These are phyloP conservation scores for Apodemia duryi DNA, from an alignment of 2,888 invertebrate species.

Conservation along the genomic window DNA sequence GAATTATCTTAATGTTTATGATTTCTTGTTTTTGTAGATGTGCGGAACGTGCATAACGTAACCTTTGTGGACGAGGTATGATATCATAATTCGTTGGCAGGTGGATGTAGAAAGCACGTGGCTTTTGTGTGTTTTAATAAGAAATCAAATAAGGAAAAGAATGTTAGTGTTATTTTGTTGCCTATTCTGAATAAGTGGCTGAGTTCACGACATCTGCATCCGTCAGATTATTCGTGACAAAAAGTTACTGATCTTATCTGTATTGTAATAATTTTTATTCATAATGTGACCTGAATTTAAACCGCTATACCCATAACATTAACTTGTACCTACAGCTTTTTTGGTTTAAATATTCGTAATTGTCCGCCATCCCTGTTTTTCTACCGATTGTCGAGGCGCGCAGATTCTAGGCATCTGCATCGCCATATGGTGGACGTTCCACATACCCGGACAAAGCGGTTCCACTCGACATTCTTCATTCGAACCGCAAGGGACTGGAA, in stretches of 20 bases:
- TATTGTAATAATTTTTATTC: not conserved
- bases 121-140: slow-evolving; percentile 28
- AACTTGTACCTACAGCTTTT: too few species aligned
- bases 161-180: slow-evolving; percentile 26
- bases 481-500: too few species aligned
- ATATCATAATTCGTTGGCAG: slow-evolving; percentile 36
- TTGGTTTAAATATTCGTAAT: too few species aligned
- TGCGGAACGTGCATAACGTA: slow-evolving; percentile 27
- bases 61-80: slow-evolving; percentile 37
- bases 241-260: slow-evolving; percentile 8
- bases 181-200: slow-evolving; percentile 24
- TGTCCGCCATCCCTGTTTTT: too few species aligned
- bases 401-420: too few species aligned
- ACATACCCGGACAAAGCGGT: too few species aligned
- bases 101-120: slow-evolving; percentile 36
- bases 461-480: too few species aligned
- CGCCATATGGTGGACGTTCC: too few species aligned
- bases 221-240: slow-evolving; percentile 22
- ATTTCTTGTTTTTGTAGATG: slow-evolving; percentile 6
- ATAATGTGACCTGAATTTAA: slow-evolving; percentile 4
- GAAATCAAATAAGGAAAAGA: slow-evolving; percentile 35
- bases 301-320: too few species aligned
- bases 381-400: too few species aligned
- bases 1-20: slow-evolving; percentile 1
- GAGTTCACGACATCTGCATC: slow-evolving; percentile 26